These are phyloP conservation scores for Prietella phreatophila DNA, from an alignment of 2,113 vertebrate genomes.

Conservation along the genomic window DNA sequence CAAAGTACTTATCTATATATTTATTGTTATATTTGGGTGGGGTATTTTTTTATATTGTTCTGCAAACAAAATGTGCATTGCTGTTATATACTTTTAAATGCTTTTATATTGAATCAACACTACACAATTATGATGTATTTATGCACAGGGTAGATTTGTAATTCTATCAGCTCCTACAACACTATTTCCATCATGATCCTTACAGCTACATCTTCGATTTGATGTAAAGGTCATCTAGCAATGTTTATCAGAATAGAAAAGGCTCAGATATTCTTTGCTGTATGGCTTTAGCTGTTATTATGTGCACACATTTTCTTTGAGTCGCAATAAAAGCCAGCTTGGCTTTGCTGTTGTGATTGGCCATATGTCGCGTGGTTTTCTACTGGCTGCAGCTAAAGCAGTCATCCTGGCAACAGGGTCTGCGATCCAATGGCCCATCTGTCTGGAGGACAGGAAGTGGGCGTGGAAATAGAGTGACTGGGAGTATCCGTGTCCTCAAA, in stretches of 20 bases:
- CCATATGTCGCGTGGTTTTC: conserved; percentile 45
- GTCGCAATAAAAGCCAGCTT: conserved; percentile 48
- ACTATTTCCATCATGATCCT: conserved; percentile 5
- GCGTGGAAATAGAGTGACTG: conserved; percentile 46
- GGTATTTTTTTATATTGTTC: conserved; percentile 61
- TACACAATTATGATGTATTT: conserved; percentile 52
- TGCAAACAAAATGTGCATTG: conserved; percentile 61
- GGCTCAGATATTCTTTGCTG: conserved; percentile 24
- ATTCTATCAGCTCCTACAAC: conserved; percentile 32
- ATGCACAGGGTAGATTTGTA: conserved; percentile 58
- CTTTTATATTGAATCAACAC: conserved; percentile 65
- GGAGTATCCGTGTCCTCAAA: conserved; percentile 42
- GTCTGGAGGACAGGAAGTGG: conserved; percentile 61
- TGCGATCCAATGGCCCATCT: conserved; percentile 50
- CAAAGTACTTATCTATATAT: conserved; percentile 76
- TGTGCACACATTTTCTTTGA: conserved; percentile 31
- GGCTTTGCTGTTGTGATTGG: conserved; percentile 39
- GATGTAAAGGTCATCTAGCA: conserved; percentile 18
- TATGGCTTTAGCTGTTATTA: conserved; percentile 42
- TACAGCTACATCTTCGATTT: conserved; percentile 6
- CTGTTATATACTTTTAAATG: conserved; percentile 60
- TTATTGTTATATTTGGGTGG: conserved; percentile 73
- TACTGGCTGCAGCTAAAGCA: conserved; percentile 33
- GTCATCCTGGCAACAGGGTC: conserved; percentile 39
- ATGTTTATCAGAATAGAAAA: conserved; percentile 10